A percentile compares a stretch with the other conserved stretches of the same genome.
phyloP scores from a whole-genome alignment of 2,888 invertebrate species.

The Mermis nigrescens region DNA sequence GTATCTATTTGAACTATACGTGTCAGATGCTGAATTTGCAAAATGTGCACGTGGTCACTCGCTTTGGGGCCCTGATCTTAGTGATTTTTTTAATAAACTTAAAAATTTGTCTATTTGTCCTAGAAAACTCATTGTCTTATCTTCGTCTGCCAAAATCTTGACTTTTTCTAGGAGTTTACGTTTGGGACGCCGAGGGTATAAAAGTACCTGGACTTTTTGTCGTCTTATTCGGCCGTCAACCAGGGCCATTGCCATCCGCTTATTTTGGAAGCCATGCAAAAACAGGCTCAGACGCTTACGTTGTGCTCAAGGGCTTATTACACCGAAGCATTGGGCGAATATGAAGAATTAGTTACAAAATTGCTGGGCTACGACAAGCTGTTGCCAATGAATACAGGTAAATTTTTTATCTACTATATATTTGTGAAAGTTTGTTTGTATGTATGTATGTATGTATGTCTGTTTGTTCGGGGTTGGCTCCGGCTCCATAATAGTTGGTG shows the following conservation, averaged over 20 bases:
- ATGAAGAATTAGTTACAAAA: conserved; percentile 61
- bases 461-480: too few species aligned
- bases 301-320: conserved; percentile 80
- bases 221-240: conserved; percentile 84
- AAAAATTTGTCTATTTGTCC: too few species aligned
- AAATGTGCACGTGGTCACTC: too few species aligned
- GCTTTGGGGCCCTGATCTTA: too few species aligned
- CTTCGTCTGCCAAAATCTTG: too few species aligned
- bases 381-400: conserved; percentile 71
- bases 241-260: conserved; percentile 39
- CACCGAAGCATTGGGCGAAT: conserved; percentile 63
- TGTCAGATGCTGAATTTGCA: too few species aligned
- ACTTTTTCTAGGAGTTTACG: conserved; percentile 48
- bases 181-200: conserved; percentile 88
- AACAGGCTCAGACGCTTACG: conserved; percentile 57
- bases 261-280: conserved; percentile 43
- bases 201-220: conserved; percentile 72
- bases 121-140: too few species aligned
- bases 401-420: not conserved
- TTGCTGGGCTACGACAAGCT: conserved; percentile 71
- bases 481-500: too few species aligned
- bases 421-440: too few species aligned
- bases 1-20: too few species aligned
- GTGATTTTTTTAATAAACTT: too few species aligned
- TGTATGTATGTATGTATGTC: too few species aligned